Percentiles rank a stretch among this genome's conserved stretches.
phyloP scores from a whole-genome alignment of 1,140 invertebrate genomes.

The Bemisia tabaci region DNA sequence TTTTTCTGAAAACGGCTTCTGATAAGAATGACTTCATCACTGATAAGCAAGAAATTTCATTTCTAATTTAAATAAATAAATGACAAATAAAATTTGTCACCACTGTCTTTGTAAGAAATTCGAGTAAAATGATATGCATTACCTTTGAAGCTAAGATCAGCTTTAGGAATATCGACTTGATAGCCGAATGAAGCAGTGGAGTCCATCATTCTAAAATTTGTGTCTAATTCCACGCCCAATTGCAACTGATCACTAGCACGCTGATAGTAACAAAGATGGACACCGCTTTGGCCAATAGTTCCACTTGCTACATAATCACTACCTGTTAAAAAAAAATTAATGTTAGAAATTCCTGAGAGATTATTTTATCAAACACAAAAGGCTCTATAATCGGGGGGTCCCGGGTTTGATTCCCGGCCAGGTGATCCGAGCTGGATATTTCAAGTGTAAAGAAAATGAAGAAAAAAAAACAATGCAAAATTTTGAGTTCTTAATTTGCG shows the following conservation, averaged over 20 bases:
- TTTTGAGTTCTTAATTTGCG: conserved; percentile 15
- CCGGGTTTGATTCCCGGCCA: conserved; percentile 26
- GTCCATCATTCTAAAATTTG: conserved; percentile 76
- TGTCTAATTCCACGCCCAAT: conserved; percentile 73
- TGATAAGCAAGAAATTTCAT: no score
- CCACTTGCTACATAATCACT: conserved; percentile 38
- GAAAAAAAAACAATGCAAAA: conserved; percentile 6
- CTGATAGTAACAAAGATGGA: conserved; percentile 89
- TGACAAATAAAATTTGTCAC: no score
- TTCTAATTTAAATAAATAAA: no score
- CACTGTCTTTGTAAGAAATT: no score
- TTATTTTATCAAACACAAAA: conserved; percentile 22
- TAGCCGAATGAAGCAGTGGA: conserved; percentile 87
- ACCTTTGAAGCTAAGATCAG: conserved; percentile 88
- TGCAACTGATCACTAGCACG: conserved; percentile 81
- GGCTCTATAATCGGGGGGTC: conserved; percentile 13
- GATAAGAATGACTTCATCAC: no score
- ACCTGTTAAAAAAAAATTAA: conserved; percentile 13
- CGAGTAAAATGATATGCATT: no score
- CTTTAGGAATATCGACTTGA: conserved; percentile 92
- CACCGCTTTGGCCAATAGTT: conserved; percentile 63
- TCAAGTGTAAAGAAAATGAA: conserved; percentile 30
- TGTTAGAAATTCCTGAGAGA: background rate
- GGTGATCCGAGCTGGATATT: conserved; percentile 31
- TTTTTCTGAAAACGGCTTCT: no score